Percentiles rank a stretch among this genome's conserved stretches.
Evolutionary conservation across 2,888 invertebrate genomes (phyloP).

Genomic region (Epicampocera succincta): DNA sequence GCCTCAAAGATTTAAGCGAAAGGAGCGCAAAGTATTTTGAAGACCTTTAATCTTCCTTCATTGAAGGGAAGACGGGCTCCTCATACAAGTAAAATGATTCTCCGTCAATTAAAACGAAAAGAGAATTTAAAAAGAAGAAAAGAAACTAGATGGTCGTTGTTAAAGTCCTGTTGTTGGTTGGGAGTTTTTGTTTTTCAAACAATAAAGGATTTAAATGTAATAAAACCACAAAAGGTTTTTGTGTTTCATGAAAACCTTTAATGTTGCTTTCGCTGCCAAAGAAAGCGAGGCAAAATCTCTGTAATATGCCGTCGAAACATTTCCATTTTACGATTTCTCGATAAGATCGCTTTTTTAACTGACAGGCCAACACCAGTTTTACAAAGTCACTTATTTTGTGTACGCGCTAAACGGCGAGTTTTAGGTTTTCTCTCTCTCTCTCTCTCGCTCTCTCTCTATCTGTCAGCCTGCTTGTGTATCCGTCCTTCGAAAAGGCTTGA

Average conservation of each 20-base stretch:
- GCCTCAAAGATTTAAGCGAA: conserved; percentile 18
- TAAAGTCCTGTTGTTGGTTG: conserved; percentile 51
- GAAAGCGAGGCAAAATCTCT: background rate
- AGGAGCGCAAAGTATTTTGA: conserved; percentile 46
- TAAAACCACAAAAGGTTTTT: conserved; percentile 62
- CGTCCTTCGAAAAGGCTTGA: conserved; percentile 24
- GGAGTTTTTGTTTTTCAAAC: conserved; percentile 7
- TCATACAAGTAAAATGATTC: conserved; percentile 60
- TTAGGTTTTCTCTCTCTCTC: conserved; percentile 31
- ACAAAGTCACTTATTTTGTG: conserved; percentile 31
- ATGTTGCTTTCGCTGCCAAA: conserved; percentile 10
- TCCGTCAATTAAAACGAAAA: conserved; percentile 53
- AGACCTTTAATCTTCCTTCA: conserved; percentile 60
- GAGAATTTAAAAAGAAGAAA: conserved; percentile 3
- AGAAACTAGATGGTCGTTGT: conserved; percentile 12
- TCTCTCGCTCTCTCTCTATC: background rate
- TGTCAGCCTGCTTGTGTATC: background rate
- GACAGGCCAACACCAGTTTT: conserved; percentile 31
- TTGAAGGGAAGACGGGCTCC: conserved; percentile 20
- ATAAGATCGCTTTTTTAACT: conserved; percentile 52
- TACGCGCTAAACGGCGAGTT: conserved; percentile 19
- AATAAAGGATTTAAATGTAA: conserved; percentile 57
- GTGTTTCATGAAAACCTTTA: background rate
- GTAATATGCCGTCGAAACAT: conserved; percentile 51
- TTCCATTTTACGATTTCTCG: conserved; percentile 64